Percentiles rank a stretch among this genome's conserved stretches.
Evolutionary conservation across 2,888 invertebrate genomes (phyloP).

Genomic region (Andrena fulva): DNA sequence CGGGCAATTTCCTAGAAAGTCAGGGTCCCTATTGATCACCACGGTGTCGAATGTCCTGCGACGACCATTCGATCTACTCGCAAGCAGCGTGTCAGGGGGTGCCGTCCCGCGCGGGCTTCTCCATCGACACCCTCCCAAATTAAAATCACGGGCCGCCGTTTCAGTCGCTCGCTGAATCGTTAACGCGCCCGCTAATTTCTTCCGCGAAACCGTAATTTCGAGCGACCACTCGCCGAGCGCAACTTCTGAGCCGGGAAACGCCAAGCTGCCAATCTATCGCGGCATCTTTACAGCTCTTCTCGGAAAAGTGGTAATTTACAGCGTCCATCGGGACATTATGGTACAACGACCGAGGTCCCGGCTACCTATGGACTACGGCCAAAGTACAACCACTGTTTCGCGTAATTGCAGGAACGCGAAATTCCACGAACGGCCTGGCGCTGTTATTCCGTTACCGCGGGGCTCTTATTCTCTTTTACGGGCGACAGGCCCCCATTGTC

Average conservation of each 20-base stretch:
- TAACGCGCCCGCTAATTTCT: not conserved
- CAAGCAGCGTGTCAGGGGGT: conserved; percentile 20
- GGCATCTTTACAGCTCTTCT: conserved; percentile 48
- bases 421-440: conserved; percentile 23
- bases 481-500: conserved; percentile 16
- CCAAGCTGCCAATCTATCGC: conserved; percentile 39
- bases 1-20: conserved; percentile 42
- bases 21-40: conserved; percentile 51
- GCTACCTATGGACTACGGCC: conserved; percentile 6
- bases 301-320: conserved; percentile 54
- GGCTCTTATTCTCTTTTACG: not conserved
- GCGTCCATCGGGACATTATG: conserved; percentile 45
- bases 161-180: not conserved
- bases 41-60: conserved; percentile 33
- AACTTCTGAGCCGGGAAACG: not conserved
- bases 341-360: conserved; percentile 32
- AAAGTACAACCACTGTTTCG: conserved; percentile 35
- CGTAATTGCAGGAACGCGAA: conserved; percentile 41
- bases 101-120: not conserved
- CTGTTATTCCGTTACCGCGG: not conserved
- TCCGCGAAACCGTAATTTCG: no score
- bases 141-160: not conserved
- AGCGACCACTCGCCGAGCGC: no score
- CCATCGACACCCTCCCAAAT: not conserved
- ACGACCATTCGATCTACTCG: conserved; percentile 34